These are phyloP conservation scores for Eilema griseolum DNA, from an alignment of 2,888 invertebrate species.

Conservation along the genomic window DNA sequence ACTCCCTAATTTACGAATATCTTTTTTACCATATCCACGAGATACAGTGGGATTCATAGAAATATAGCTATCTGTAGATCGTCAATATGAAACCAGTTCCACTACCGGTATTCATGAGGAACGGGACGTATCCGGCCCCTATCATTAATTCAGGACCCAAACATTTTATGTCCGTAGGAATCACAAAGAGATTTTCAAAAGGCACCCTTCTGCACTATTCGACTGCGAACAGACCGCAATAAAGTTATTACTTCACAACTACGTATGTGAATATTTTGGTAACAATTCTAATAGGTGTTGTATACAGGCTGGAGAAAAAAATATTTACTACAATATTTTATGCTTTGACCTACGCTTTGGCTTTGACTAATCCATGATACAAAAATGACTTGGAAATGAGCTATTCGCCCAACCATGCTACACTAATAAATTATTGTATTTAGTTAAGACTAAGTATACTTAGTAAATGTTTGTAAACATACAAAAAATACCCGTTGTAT, in stretches of 20 bases:
- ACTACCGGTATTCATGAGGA: slow-evolving; percentile 17
- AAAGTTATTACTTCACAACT: slow-evolving; percentile 44
- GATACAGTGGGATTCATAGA: background rate
- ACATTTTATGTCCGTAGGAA: slow-evolving; percentile 31
- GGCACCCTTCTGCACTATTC: slow-evolving; percentile 41
- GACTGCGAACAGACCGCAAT: slow-evolving; percentile 37
- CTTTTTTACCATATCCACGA: background rate
- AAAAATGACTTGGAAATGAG: too few species aligned
- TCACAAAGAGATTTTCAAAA: slow-evolving; percentile 41
- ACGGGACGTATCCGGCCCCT: background rate
- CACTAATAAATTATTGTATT: too few species aligned
- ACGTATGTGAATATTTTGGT: slow-evolving; percentile 38
- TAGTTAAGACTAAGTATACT: too few species aligned
- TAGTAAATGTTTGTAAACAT: too few species aligned
- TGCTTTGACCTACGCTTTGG: too few species aligned
- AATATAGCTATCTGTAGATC: background rate
- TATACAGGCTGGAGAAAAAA: slow-evolving; percentile 41
- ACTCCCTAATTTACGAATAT: background rate
- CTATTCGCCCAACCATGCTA: too few species aligned
- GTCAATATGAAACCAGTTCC: background rate
- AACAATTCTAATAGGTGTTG: slow-evolving; percentile 26
- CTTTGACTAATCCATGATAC: too few species aligned
- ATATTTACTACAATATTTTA: background rate
- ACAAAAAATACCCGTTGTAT: too few species aligned
- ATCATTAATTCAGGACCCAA: slow-evolving; percentile 41